Conservation (phyloP, 30 jellyfish, hydroid and myxozoan genomes). For the Chironex yamaguchii region DNA sequence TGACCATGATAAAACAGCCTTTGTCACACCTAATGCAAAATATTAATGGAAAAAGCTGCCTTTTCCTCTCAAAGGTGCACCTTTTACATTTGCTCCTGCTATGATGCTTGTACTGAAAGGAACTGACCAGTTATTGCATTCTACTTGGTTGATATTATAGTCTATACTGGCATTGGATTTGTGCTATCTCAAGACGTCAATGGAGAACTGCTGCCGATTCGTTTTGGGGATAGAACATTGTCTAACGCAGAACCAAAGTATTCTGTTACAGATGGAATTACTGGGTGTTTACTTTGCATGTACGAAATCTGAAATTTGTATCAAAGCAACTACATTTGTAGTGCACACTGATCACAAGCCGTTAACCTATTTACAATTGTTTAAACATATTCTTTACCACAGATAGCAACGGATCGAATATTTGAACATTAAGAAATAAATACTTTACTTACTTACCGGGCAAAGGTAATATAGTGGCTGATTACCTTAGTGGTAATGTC, state of each 20-base stretch:
- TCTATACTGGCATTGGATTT: constrained; percentile 1
- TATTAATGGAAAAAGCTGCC: constrained; percentile 5
- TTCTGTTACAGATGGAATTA: not conserved
- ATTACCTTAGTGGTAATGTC: not conserved
- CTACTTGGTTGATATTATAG: too few species aligned
- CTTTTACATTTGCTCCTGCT: not conserved
- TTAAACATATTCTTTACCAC: not conserved
- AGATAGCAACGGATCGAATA: constrained; percentile 18
- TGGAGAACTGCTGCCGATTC: not conserved
- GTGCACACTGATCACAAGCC: constrained; percentile 8
- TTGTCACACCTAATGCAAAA: constrained; percentile 7
- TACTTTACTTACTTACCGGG: not conserved
- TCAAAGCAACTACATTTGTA: not conserved
- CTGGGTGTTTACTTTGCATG: not conserved
- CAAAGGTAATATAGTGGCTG: not conserved
- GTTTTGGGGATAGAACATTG: not conserved
- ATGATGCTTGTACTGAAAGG: not conserved
- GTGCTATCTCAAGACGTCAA: not conserved
- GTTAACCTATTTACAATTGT: not conserved
- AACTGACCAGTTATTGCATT: not conserved
- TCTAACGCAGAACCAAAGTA: not conserved
- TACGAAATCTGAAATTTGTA: not conserved
- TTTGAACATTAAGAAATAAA: not conserved
- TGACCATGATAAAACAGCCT: not conserved
- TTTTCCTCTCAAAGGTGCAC: not conserved